Evolutionary conservation across 53 echinoderm and acorn worm genomes (phyloP).

Genomic region (Patiria pectinifera): DNA sequence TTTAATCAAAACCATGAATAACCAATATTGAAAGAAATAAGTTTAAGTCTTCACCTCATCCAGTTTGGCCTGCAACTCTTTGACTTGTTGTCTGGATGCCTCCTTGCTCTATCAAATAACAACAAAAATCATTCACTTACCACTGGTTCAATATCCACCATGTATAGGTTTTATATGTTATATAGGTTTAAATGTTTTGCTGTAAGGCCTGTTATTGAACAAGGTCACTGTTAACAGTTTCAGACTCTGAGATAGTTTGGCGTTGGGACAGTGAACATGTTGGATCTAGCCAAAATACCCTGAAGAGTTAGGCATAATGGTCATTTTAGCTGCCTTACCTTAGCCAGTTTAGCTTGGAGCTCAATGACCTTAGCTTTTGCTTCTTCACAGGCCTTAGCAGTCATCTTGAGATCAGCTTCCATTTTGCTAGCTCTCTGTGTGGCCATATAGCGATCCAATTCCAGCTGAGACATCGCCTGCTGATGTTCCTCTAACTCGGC

Average conservation of each 20-base stretch:
- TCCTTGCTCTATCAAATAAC: constrained; percentile 62
- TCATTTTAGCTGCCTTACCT: constrained; percentile 53
- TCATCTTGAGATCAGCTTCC: constrained; percentile 72
- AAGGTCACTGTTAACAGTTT: no score
- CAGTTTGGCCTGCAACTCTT: constrained; percentile 65
- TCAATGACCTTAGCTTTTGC: constrained; percentile 62
- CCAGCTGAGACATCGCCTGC: constrained; percentile 81
- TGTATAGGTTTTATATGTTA: no score
- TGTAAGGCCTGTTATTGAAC: no score
- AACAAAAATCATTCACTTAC: neutral
- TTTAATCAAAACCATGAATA: neutral
- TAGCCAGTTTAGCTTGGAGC: constrained; percentile 75
- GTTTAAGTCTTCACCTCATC: constrained; percentile 50
- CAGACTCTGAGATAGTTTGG: no score
- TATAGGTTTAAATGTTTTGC: no score
- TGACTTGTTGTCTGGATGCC: constrained; percentile 58
- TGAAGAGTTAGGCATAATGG: neutral
- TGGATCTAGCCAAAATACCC: no score
- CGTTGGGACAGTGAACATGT: no score
- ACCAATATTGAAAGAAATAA: neutral
- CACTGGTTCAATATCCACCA: no score
- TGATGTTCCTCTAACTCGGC: constrained; percentile 79
- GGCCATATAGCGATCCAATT: constrained; percentile 80
- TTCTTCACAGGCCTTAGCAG: constrained; percentile 65
- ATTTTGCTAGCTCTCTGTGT: constrained; percentile 75